These are phyloP conservation scores for Atractosteus spatula DNA, from an alignment of 2,113 vertebrate genomes.

Conservation along the genomic window DNA sequence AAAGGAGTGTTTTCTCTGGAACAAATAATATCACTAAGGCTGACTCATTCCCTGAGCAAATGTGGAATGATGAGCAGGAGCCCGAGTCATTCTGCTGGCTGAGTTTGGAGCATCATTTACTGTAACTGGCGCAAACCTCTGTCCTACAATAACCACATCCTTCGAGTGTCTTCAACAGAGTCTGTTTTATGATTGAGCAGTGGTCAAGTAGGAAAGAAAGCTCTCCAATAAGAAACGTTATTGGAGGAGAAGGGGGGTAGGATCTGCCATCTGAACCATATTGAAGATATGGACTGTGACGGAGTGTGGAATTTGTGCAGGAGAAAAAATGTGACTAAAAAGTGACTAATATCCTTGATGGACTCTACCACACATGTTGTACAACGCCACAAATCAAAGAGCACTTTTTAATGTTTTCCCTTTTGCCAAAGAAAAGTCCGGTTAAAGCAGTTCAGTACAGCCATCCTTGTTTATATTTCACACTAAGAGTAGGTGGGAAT, in stretches of 20 bases:
- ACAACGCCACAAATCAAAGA: too few species aligned
- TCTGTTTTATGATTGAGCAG: slow-evolving; percentile 75
- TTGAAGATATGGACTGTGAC: slow-evolving; percentile 18
- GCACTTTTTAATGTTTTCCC: too few species aligned
- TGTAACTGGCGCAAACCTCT: slow-evolving; percentile 62
- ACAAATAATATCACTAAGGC: slow-evolving; percentile 70
- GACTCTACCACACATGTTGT: too few species aligned
- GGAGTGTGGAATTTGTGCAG: slow-evolving; percentile 25
- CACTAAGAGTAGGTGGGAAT: too few species aligned
- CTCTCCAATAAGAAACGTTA: slow-evolving; percentile 1
- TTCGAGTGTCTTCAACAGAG: slow-evolving; percentile 67
- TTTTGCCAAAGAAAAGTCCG: too few species aligned
- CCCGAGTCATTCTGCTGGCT: slow-evolving; percentile 62
- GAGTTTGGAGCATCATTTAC: slow-evolving; percentile 75
- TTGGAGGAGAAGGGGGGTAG: not conserved
- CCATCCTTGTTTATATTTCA: too few species aligned
- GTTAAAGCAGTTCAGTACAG: too few species aligned
- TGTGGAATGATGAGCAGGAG: slow-evolving; percentile 69
- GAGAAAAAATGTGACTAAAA: too few species aligned
- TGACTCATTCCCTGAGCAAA: slow-evolving; percentile 67
- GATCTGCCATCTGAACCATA: slow-evolving; percentile 14
- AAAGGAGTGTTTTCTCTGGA: slow-evolving; percentile 70
- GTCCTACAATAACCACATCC: slow-evolving; percentile 75
- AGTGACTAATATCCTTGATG: too few species aligned
- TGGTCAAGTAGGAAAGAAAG: slow-evolving; percentile 52